Base-by-base conservation (phyloP, 2,797 vertebrate species). In the Zenarchopterus dispar region DNA sequence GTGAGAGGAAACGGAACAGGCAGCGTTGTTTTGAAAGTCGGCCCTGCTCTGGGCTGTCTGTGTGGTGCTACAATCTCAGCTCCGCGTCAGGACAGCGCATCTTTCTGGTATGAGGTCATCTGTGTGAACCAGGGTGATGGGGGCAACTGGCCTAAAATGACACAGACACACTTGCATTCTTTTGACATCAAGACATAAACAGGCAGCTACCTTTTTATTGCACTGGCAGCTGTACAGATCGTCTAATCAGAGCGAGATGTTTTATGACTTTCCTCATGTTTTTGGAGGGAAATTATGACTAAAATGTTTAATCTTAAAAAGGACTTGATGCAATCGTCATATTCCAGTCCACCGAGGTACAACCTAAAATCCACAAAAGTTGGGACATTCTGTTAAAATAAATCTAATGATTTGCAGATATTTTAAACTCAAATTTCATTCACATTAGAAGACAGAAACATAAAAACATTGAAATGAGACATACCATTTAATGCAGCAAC, bases 21-120 rank as follows among this genome's bases (percentile, higher is more conserved):
- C 78, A 56, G 73, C 16, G 56, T 76, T 89, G 80, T 87, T 87
- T 82, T 84, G 80, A 88, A 81, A 84, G 79, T 22, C 56, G 43
- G 52, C 77, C 55, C 63, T 62, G 66, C 82, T 84, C 80, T 36
- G 74, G 73, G 76, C 58, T 78, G 79, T 78, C 70, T 86, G 81
- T 78, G 78, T 76, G 89, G 80, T 56, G 84, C 79, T 69, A 62
- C 62, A 77, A 81, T 85, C 81, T 79, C 81, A 76, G 79, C 58
- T 68, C 15, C 36, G 52, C 59, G 69, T 88, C 80, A 73, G 87
- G 63, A 69, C 81, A 76, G 86, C 79, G 7, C 86, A 92, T 92
- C 82, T 84, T 81, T 90, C 60, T 85, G 81, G 82, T 68, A 91
- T 92, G 91, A 92, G 84, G 80, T 85, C 68, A 71, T 78, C 73